phyloP scores from a whole-genome alignment of 2,797 vertebrate genomes.

The Siniperca scherzeri region DNA sequence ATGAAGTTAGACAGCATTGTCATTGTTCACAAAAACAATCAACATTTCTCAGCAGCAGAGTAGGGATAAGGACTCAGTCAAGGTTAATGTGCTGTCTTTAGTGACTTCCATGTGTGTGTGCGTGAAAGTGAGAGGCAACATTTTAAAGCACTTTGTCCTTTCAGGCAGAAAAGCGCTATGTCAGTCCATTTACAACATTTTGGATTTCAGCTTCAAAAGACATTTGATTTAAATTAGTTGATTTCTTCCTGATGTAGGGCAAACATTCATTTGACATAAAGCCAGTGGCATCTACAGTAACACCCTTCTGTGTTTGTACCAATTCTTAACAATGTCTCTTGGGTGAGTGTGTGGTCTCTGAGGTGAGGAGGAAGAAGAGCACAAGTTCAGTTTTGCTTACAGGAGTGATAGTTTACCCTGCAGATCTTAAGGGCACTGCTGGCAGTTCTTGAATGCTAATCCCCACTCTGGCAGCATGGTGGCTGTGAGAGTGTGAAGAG shows the following conservation, averaged over 20 bases:
- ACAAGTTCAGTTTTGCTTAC: constrained; percentile 32
- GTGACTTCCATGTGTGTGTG: too few relatives aligned
- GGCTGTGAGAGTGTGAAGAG: constrained; percentile 32
- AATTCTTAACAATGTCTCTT: constrained; percentile 51
- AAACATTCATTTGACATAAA: constrained; percentile 20
- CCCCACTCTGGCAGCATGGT: constrained; percentile 23
- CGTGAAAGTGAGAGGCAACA: too few relatives aligned
- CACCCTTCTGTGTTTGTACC: constrained; percentile 4
- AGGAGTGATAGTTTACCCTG: constrained; percentile 12
- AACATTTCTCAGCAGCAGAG: constrained; percentile 1
- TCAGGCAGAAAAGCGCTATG: too few relatives aligned
- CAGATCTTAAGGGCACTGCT: constrained; percentile 18
- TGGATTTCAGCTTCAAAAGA: constrained; percentile 8
- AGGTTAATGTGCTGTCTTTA: background rate
- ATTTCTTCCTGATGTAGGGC: background rate
- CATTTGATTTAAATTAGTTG: background rate
- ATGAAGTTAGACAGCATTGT: background rate
- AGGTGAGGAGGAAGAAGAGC: constrained; percentile 15
- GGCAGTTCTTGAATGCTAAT: constrained; percentile 40
- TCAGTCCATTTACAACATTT: background rate
- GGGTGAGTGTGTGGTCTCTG: constrained; percentile 35
- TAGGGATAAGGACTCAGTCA: too few relatives aligned
- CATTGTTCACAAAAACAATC: background rate
- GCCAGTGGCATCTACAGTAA: constrained; percentile 20
- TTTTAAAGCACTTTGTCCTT: too few relatives aligned